phyloP scores from a whole-genome alignment of 2,113 vertebrate genomes.

The Muntiacus reevesi region DNA sequence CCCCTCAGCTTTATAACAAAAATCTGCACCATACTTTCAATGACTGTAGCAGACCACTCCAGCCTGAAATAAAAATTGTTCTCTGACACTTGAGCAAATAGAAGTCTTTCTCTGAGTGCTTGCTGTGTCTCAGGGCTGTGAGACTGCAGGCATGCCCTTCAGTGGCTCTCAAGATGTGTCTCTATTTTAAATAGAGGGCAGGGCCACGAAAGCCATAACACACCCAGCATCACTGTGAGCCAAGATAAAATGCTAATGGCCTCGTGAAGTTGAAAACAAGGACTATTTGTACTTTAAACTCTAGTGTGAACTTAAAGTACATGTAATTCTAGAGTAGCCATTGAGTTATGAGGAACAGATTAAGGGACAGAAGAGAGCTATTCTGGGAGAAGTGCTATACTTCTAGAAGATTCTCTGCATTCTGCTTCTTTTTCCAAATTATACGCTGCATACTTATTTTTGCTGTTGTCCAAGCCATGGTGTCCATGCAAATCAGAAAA shows the following conservation, averaged over 20 bases:
- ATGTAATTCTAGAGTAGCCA: not conserved
- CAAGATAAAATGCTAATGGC: not conserved
- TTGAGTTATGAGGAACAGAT: not conserved
- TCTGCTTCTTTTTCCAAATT: not conserved
- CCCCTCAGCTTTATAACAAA: not conserved
- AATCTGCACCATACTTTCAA: not conserved
- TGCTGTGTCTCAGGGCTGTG: not conserved
- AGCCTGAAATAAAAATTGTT: not conserved
- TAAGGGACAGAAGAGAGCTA: not conserved
- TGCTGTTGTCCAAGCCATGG: not conserved
- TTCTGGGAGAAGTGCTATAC: not conserved
- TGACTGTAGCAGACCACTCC: not conserved
- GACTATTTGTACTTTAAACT: not conserved
- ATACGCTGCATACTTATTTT: not conserved
- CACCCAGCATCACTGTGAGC: not conserved
- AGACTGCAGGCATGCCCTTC: not conserved
- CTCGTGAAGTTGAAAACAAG: not conserved
- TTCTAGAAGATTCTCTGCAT: not conserved
- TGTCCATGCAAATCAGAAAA: not conserved
- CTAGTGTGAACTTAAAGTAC: not conserved
- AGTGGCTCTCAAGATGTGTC: not conserved
- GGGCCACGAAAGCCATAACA: not conserved
- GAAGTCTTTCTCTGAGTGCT: not conserved
- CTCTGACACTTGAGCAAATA: not conserved
- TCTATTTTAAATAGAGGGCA: not conserved